These are phyloP conservation scores for Trimorus sp. DNA, from an alignment of 2,888 invertebrate species.

Conservation along the genomic window DNA sequence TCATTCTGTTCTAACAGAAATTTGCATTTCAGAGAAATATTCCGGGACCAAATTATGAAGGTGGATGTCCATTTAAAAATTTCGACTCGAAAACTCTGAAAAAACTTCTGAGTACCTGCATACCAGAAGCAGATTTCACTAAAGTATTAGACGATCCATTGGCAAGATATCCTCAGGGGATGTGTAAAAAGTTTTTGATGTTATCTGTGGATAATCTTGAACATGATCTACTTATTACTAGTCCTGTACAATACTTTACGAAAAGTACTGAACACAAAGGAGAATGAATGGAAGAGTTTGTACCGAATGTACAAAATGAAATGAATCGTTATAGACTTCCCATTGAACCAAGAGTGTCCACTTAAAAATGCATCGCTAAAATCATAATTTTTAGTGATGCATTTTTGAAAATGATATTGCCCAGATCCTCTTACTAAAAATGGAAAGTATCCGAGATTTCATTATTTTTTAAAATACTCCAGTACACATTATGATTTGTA, in stretches of 20 bases:
- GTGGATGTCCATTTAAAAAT: conserved; percentile 86
- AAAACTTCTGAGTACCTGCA: conserved; percentile 74
- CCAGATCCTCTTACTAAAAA: no score
- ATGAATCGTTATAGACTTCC: no score
- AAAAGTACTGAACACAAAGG: conserved; percentile 63
- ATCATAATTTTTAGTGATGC: no score
- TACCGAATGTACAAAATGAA: no score
- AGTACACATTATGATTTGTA: no score
- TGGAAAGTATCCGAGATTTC: no score
- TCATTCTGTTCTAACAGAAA: no score
- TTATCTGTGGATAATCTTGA: conserved; percentile 63
- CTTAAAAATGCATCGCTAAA: no score
- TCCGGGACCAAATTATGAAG: conserved; percentile 82
- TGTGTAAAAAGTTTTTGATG: conserved; percentile 74
- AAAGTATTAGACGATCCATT: conserved; percentile 66
- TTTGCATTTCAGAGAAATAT: conserved; percentile 74
- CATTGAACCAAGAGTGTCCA: no score
- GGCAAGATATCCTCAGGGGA: conserved; percentile 70
- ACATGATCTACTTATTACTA: conserved; percentile 69
- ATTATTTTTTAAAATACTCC: no score
- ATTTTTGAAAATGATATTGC: no score
- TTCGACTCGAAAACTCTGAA: conserved; percentile 81
- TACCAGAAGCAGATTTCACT: conserved; percentile 68
- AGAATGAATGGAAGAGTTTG: neutral
- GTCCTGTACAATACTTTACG: conserved; percentile 76